Evolutionary conservation across 2,797 vertebrate genomes (phyloP).

Genomic region (Diceros bicornis): DNA sequence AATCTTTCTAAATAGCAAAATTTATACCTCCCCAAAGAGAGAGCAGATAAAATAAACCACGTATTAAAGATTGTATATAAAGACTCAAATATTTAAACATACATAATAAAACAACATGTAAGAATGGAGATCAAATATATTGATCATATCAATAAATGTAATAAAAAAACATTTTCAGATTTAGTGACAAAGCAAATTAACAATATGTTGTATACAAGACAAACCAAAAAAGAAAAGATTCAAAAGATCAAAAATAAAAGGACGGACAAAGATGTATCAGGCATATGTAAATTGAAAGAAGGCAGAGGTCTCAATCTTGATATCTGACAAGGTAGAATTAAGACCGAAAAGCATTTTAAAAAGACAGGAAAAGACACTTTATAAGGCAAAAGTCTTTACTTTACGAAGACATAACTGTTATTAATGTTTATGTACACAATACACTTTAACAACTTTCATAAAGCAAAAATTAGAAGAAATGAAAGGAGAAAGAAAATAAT

Average conservation of each 20-base stretch:
- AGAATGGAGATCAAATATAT: background rate
- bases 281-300: background rate
- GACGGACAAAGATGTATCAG: background rate
- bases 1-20: background rate
- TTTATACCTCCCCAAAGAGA: background rate
- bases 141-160: background rate
- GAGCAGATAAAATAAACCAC: background rate
- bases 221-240: background rate
- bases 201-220: background rate
- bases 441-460: background rate
- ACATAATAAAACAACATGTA: background rate
- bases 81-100: background rate
- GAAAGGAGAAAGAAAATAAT: background rate
- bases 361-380: background rate
- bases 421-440: background rate
- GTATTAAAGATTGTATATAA: background rate
- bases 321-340: background rate
- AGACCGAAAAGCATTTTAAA: background rate
- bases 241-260: conserved; percentile 1
- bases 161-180: background rate
- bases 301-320: background rate
- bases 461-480: background rate
- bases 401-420: background rate
- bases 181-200: background rate
- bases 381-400: background rate